These are phyloP conservation scores for Eristalinus sepulchralis DNA, from an alignment of 2,888 invertebrate species.

Conservation along the genomic window DNA sequence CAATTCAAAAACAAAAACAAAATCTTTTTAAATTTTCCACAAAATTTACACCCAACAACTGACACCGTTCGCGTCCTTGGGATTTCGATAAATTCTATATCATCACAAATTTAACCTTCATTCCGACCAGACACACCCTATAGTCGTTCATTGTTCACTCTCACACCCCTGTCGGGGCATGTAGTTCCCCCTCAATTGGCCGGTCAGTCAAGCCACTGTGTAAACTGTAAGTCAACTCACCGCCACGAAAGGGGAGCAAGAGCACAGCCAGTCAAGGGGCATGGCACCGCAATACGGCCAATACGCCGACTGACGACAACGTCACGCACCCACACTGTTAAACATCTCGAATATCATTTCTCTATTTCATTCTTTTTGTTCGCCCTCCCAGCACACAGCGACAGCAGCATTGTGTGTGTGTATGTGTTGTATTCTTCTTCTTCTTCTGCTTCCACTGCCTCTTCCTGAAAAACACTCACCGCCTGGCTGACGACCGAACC, in stretches of 20 bases:
- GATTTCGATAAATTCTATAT: slow-evolving; percentile 20
- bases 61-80: slow-evolving; percentile 6
- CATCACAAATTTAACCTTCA: slow-evolving; percentile 49
- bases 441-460: slow-evolving; percentile 23
- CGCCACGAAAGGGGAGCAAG: background rate
- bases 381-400: background rate
- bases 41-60: background rate
- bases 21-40: background rate
- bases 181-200: background rate
- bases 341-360: background rate
- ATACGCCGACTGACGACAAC: background rate
- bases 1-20: background rate
- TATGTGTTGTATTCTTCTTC: background rate
- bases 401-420: background rate
- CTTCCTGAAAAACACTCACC: slow-evolving; percentile 57
- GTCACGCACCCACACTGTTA: background rate
- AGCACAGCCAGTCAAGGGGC: slow-evolving; percentile 59
- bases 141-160: background rate
- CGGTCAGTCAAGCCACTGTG: background rate
- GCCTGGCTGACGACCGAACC: slow-evolving; percentile 18
- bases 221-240: background rate
- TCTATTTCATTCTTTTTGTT: background rate
- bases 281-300: slow-evolving; percentile 50
- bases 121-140: slow-evolving; percentile 52
- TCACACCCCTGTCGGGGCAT: background rate